Evolutionary conservation across 2,113 vertebrate genomes (phyloP).

Genomic region (Pedetes capensis): DNA sequence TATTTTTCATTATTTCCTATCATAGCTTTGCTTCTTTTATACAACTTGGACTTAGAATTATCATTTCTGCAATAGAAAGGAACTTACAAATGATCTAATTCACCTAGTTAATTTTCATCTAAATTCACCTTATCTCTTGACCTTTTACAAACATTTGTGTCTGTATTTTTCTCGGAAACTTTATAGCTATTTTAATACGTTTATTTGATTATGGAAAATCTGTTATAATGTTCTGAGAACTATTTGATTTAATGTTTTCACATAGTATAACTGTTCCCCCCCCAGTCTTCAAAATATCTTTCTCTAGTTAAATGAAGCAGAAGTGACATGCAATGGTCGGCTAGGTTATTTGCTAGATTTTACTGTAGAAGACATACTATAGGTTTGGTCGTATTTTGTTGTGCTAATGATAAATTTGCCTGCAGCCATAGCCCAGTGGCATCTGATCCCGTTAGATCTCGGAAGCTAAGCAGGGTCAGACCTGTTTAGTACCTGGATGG

Average conservation of each 20-base stretch:
- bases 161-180: neutral
- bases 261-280: neutral
- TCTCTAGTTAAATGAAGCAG: conserved; percentile 68
- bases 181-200: neutral
- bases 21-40: neutral
- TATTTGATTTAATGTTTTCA: conserved; percentile 20
- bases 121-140: neutral
- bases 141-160: neutral
- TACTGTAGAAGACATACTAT: neutral
- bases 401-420: no score
- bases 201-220: neutral
- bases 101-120: neutral
- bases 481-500: no score
- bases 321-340: conserved; percentile 78
- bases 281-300: neutral
- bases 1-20: neutral
- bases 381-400: neutral
- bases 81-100: neutral
- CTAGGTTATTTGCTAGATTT: conserved; percentile 65
- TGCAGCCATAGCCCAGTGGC: no score
- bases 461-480: no score
- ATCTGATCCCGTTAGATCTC: no score
- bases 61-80: neutral
- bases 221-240: neutral
- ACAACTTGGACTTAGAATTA: conserved; percentile 14